Base-by-base conservation (phyloP, 2,797 vertebrate genomes). In the Danio kyathit region DNA sequence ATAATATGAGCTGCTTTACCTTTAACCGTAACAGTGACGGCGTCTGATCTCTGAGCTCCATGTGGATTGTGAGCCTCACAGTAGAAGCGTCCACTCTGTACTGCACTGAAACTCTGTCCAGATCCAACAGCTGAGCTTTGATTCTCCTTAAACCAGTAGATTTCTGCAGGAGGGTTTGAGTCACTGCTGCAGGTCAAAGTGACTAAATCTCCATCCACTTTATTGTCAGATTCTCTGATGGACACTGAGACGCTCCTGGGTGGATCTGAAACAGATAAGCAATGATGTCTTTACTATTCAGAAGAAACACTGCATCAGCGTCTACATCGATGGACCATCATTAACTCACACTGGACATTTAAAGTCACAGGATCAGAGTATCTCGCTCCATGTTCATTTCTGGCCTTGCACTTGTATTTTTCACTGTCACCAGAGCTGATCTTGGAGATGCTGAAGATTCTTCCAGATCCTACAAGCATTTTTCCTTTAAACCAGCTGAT, bases 171-270 rank as follows among this genome's bases (percentile, higher is more conserved):
- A 29, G 77, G 67, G 48, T 71, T 52, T 51, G 29, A 59, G 44
- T 72, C 77, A 72, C 77, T 52, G 69, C 17, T 80, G 69, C 78
- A 80, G n/a, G 0, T 65, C 67, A 80, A 69, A 73, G 48, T 72
- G 48, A 80, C 69, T 64, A 57, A 54, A 80, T n/a, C 60, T 19
- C 48, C 57, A 46, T 54, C 67, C 57, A 19, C 14, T 63, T 54
- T 52, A 41, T 52, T 19, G 38, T 3, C n/a, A 56, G 49, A 56
- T 4, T 1, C 0, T 49, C 5, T 29, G 21, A 76, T n/a, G 29
- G 29, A 29, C 29, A 29, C 29, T 1, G 29, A 29, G 29, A 29
- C 3, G 29, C 29, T 29, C 29, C 29, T 29, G 3, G 5, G 76
- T 4, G 43, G 7, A 4, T 79, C 76, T 80, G 9, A 13, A 11